Evolutionary conservation across 2,888 invertebrate species (phyloP).

Genomic region (Theodoxus fluviatilis): DNA sequence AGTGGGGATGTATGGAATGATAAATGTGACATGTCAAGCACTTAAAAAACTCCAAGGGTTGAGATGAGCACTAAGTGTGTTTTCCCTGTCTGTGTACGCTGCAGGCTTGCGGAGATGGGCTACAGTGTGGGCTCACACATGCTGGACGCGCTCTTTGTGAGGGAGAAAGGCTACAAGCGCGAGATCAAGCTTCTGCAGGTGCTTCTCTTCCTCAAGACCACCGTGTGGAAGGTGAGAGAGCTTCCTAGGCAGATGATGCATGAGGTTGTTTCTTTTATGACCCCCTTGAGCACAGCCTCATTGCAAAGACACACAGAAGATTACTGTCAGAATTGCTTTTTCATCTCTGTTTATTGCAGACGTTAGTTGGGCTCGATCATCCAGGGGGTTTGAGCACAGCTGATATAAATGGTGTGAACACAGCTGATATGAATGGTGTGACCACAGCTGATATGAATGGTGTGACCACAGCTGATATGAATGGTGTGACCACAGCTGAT

Average conservation of each 20-base stretch:
- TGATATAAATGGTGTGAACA: neutral
- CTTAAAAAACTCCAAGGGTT: too few species aligned
- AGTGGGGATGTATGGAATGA: too few species aligned
- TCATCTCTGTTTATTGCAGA: conserved; percentile 69
- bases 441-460: too few species aligned
- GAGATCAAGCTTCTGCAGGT: conserved; percentile 95
- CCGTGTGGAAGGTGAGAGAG: conserved; percentile 89
- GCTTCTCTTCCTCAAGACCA: conserved; percentile 92
- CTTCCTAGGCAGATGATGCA: neutral
- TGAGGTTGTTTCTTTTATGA: neutral
- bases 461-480: too few species aligned
- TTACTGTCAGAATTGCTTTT: too few species aligned
- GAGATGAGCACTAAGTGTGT: neutral
- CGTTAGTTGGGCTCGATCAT: too few species aligned
- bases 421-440: neutral
- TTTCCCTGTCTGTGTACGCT: conserved; percentile 41
- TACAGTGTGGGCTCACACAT: conserved; percentile 92
- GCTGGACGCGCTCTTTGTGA: conserved; percentile 89
- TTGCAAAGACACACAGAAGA: conserved; percentile 73
- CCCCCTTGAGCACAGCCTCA: neutral
- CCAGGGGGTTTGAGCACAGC: conserved; percentile 66
- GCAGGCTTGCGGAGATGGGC: conserved; percentile 90
- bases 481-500: too few species aligned
- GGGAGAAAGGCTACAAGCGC: conserved; percentile 91
- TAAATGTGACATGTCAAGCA: too few species aligned